Percentiles rank a stretch among this genome's conserved stretches.
Conservation (phyloP, 2,113 vertebrate species). For the Chlorodrepanis virens region DNA sequence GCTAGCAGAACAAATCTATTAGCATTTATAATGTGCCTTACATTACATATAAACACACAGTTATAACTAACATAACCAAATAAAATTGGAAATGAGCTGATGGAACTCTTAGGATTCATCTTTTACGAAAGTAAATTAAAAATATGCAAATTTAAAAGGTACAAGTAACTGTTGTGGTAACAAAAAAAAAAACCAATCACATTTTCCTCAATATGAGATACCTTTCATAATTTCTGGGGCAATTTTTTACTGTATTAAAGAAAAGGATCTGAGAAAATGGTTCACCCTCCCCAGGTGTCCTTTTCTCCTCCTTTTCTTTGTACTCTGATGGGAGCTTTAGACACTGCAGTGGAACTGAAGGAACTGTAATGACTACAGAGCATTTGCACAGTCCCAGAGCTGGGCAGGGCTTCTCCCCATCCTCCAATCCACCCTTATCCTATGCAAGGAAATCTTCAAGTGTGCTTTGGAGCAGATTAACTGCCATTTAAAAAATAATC, state of each 20-base stretch:
- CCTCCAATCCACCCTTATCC: background rate
- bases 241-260: background rate
- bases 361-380: background rate
- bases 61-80: constrained; percentile 11
- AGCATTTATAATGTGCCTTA: background rate
- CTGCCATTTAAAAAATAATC: background rate
- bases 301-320: background rate
- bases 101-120: constrained; percentile 12
- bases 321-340: background rate
- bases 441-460: background rate
- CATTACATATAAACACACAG: background rate
- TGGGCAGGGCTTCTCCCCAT: background rate
- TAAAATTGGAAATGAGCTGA: constrained; percentile 21
- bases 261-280: background rate
- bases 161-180: background rate
- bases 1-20: background rate
- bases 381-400: background rate
- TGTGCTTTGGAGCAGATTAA: background rate
- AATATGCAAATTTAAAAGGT: constrained; percentile 38
- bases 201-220: background rate
- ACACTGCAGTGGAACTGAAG: background rate
- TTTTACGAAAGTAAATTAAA: constrained; percentile 30
- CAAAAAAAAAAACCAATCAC: background rate
- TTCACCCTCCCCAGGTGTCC: background rate
- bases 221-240: background rate